Evolutionary conservation across 35 echinoderm and acorn worm genomes (phyloP).

Genomic region (Heliocidaris tuberculata): DNA sequence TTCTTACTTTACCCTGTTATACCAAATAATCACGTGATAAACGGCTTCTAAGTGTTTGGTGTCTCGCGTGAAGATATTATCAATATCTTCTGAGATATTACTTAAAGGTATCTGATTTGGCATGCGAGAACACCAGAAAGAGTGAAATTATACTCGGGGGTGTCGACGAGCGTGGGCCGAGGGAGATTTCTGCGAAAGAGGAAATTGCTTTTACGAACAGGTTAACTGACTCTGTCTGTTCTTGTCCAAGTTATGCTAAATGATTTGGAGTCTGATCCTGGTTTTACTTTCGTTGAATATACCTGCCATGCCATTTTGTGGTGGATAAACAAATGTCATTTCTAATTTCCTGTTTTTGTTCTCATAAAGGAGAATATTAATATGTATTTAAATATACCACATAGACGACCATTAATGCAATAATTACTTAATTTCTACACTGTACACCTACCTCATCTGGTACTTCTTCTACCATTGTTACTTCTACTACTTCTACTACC

Average conservation of each 20-base stretch:
- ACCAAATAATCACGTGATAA: too few species aligned
- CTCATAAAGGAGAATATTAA: not conserved
- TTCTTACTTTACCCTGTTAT: too few species aligned
- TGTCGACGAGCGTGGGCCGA: not conserved
- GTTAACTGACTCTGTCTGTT: not conserved
- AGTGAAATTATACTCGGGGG: not conserved
- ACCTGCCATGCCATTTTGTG: not conserved
- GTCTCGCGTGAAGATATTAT: not conserved
- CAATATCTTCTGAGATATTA: not conserved
- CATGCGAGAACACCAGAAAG: not conserved
- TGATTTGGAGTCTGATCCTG: not conserved
- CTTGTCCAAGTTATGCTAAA: not conserved
- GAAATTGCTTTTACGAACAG: conserved; percentile 2
- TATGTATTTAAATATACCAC: not conserved
- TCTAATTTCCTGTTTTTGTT: conserved; percentile 5
- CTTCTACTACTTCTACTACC: too few species aligned
- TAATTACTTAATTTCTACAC: too few species aligned
- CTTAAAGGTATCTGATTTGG: not conserved
- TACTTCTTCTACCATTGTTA: too few species aligned
- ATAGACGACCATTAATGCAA: not conserved
- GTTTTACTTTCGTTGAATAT: not conserved
- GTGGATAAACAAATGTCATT: not conserved
- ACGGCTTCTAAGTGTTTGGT: too few species aligned
- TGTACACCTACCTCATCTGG: too few species aligned
- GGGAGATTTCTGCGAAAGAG: not conserved